Conservation (phyloP, 2,888 invertebrate genomes). For the Sesamia inferens region DNA sequence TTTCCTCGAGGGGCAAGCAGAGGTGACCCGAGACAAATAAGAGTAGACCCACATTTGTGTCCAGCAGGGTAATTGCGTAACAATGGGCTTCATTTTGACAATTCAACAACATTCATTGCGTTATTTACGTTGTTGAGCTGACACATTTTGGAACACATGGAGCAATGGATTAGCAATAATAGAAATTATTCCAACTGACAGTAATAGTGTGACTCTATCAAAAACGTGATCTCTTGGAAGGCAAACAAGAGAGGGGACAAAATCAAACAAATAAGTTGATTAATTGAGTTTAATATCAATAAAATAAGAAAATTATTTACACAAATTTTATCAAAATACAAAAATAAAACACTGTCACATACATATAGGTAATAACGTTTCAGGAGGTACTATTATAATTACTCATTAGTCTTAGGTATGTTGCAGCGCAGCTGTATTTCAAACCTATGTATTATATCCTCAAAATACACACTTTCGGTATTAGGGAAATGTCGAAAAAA, state of each 20-base stretch:
- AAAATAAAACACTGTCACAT: constrained; percentile 90
- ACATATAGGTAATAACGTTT: constrained; percentile 82
- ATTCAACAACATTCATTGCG: too few relatives aligned
- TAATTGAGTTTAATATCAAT: constrained; percentile 90
- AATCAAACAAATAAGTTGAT: constrained; percentile 75
- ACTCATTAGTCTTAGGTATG: constrained; percentile 75
- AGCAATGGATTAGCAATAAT: too few relatives aligned
- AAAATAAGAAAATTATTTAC: constrained; percentile 90
- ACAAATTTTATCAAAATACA: constrained; percentile 90
- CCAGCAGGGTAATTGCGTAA: too few relatives aligned
- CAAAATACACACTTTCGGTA: constrained; percentile 55
- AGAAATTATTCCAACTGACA: too few relatives aligned
- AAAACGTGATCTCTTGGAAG: too few relatives aligned
- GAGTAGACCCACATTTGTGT: not conserved
- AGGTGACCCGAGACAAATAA: too few relatives aligned
- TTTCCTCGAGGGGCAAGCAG: not conserved
- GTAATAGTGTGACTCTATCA: too few relatives aligned
- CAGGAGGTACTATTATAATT: constrained; percentile 78
- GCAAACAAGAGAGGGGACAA: constrained; percentile 14
- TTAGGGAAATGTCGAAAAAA: constrained; percentile 49
- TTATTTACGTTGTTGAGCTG: too few relatives aligned
- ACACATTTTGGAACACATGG: too few relatives aligned
- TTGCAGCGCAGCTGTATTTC: constrained; percentile 70
- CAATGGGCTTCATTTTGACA: too few relatives aligned
- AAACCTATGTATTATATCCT: constrained; percentile 60